Evolutionary conservation across 2,113 vertebrate genomes (phyloP), one percentile per base, ranked within the genome.

Genomic region (Zosterops borbonicus): DNA sequence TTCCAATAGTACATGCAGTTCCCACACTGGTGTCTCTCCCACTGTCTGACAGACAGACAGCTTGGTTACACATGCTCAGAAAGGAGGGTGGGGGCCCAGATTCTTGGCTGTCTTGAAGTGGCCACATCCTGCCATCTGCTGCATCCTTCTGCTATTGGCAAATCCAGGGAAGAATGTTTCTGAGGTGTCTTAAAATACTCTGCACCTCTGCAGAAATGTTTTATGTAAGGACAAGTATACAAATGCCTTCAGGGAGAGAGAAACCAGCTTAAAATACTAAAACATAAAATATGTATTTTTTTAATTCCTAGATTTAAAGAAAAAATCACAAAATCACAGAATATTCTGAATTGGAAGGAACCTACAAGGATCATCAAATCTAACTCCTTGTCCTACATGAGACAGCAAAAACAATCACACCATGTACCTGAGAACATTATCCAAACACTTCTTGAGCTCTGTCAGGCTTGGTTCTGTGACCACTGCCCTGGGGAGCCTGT

Each of bases 1-100:
- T 87, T 93, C 83, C 89, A 88, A 76, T 47, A 85, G 39, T 84
- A 93, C 91, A 96, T 83, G 60, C 46, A 95, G 95, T 95, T 96
- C 95, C 95, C 96, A 97, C 95, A 96, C 92, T 96, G 93, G 84
- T 94, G 29, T 96, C 84, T 96, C 93, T 93, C 95, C 93, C 95
- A 93, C 94, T 83, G 95, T 85, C 94, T 95, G 87, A 95, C 87
- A 97, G 94, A 86, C 86, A 97, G 95, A 94, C 96, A 97, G 96
- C 96, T 97, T 97, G 96, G 92, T 96, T 97, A 95, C 96, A 97
- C 96, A 97, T 96, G 96, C 96, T 95, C 95, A 95, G 89, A 97
- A 95, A 83, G 50, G 19, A 95, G 91, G 94, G 89, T 91, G 94
- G 90, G 90, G 75, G 79, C 71, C 71, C 84, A 95, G 93, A 97